phyloP scores from a whole-genome alignment of 37 sponge, comb jelly and placozoan genomes.

The Cliona cf. orientalis region DNA sequence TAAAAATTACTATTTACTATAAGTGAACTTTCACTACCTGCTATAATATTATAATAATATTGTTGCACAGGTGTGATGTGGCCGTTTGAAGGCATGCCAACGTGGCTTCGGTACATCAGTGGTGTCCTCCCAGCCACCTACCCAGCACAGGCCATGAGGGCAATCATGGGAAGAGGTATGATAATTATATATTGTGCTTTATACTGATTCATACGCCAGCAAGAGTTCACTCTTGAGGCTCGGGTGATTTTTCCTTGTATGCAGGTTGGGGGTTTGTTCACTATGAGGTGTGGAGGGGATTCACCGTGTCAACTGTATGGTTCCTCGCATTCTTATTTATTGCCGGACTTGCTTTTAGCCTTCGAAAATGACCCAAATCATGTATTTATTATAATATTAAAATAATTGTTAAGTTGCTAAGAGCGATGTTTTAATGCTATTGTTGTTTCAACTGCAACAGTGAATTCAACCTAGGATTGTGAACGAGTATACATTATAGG shows the following conservation, averaged over 20 bases:
- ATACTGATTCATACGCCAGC: not conserved
- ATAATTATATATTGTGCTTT: not conserved
- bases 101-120: slow-evolving; percentile 54
- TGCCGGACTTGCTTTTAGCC: slow-evolving; percentile 57
- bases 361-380: too few relatives aligned
- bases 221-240: not conserved
- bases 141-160: slow-evolving; percentile 71
- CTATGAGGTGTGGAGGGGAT: slow-evolving; percentile 72
- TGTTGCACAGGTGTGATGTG: slow-evolving; percentile 70
- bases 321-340: slow-evolving; percentile 45
- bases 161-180: slow-evolving; percentile 79
- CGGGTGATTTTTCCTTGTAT: not conserved
- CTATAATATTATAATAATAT: not conserved
- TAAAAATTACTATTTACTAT: not conserved
- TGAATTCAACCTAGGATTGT: too few relatives aligned
- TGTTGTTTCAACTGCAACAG: too few relatives aligned
- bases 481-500: too few relatives aligned
- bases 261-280: slow-evolving; percentile 73
- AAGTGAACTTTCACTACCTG: not conserved
- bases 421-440: too few relatives aligned
- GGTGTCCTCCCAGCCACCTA: slow-evolving; percentile 67
- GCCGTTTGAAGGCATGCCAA: slow-evolving; percentile 79
- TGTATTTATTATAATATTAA: too few relatives aligned
- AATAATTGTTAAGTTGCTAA: too few relatives aligned
- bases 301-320: slow-evolving; percentile 50